Base-by-base conservation (phyloP, 2,113 vertebrate genomes). In the Megalops atlanticus region DNA sequence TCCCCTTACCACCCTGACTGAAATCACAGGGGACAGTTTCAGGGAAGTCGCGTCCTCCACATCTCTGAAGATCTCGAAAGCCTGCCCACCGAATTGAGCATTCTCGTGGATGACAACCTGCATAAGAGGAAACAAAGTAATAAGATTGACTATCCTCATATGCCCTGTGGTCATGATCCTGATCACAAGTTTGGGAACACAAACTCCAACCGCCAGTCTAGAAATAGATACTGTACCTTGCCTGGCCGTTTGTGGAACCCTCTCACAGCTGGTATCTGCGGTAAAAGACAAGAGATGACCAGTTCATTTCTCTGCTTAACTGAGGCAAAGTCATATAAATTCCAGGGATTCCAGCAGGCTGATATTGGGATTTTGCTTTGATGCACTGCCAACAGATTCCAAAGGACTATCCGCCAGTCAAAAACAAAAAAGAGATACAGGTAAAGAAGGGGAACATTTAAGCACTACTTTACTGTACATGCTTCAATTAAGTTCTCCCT, bases 201-300 rank as follows among this genome's bases (percentile, higher is more conserved):
- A n/a, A n/a, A n/a, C n/a, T n/a, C n/a, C n/a, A n/a, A n/a, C n/a
- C n/a, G n/a, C n/a, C n/a, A n/a, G n/a, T n/a, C n/a, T n/a, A n/a
- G n/a, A n/a, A n/a, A n/a, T n/a, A n/a, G 33, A 6, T 15, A 68
- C 47, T 88, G 83, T 94, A 98, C 97, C 95, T 98, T 98, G 82
- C 97, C 97, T 82, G 97, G 97, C 83, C 97, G 93, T 84, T 94
- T 95, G 86, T 98, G 96, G 87, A 95, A 94, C 0, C 91, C 91
- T 87, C 84, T 92, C 0, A 84, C 73, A 52, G 69, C 85, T 78
- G 83, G 89, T 11, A 81, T 75, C 92, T 93, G 87, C 15, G 71
- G 87, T 35, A 16, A 43, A 77, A 31, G 70, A 35, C 18, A 21
- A 11, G 5, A 49, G 24, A 38, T 36, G 5, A 79, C 7, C 16